phyloP scores from a whole-genome alignment of 2,113 vertebrate species.

The Numenius arquata region DNA sequence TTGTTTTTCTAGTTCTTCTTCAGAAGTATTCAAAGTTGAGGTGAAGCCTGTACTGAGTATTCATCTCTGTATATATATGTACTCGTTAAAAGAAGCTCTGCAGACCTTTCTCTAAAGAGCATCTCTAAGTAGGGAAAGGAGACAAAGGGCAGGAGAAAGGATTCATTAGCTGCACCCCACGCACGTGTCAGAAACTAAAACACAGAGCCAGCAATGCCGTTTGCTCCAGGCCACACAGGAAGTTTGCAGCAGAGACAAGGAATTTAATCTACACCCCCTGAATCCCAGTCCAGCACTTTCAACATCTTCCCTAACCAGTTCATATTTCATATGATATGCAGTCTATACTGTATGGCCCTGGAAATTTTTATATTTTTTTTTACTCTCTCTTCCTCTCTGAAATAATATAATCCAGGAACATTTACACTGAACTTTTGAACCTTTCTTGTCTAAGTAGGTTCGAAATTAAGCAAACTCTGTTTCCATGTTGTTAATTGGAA shows the following conservation, averaged over 20 bases:
- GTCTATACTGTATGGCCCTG: not conserved
- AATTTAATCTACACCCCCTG: not conserved
- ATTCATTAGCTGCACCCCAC: not conserved
- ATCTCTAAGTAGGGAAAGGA: not conserved
- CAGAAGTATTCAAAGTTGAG: not conserved
- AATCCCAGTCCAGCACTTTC: not conserved
- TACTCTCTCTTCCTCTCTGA: not conserved
- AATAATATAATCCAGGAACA: slow-evolving; percentile 34
- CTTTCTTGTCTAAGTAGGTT: slow-evolving; percentile 30
- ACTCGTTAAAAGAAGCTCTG: not conserved
- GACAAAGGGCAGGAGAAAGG: slow-evolving; percentile 15
- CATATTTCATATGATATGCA: slow-evolving; percentile 13
- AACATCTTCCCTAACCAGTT: slow-evolving; percentile 3
- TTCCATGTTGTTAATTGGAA: slow-evolving; percentile 36
- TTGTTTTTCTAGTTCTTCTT: not conserved
- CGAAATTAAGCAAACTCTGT: slow-evolving; percentile 17
- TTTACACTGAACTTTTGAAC: slow-evolving; percentile 49
- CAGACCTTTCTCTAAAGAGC: not conserved
- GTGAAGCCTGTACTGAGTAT: not conserved
- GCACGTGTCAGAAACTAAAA: not conserved
- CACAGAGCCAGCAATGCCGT: not conserved
- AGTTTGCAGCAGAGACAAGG: slow-evolving; percentile 9
- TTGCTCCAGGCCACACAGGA: slow-evolving; percentile 55
- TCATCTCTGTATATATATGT: not conserved
- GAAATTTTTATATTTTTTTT: not conserved